phyloP scores from a whole-genome alignment of 2,888 invertebrate species.

The Rhamphomyia laevipes region DNA sequence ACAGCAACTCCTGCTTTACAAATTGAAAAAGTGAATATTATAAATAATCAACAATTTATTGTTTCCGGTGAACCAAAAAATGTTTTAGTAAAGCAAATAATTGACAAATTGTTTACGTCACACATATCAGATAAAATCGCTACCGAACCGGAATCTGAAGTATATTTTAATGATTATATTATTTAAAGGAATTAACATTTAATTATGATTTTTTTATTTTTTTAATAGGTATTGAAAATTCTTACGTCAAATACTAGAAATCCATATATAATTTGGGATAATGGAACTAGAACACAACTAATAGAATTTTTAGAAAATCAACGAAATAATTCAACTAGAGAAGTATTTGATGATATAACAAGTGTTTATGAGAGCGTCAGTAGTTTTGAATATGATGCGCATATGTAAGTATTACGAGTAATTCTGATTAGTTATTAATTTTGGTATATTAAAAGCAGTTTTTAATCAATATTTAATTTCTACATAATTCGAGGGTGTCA shows the following conservation, averaged over 20 bases:
- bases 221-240: conserved; percentile 70
- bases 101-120: conserved; percentile 69
- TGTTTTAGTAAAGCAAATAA: conserved; percentile 48
- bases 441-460: no score
- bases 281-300: conserved; percentile 87
- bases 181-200: neutral
- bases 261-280: conserved; percentile 97
- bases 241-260: conserved; percentile 93
- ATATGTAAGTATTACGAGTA: conserved; percentile 27
- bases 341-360: conserved; percentile 33
- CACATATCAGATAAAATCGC: conserved; percentile 70
- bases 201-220: neutral
- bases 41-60: conserved; percentile 24
- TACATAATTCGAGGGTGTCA: no score
- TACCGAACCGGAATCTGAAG: conserved; percentile 64
- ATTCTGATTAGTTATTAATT: neutral
- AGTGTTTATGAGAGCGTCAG: conserved; percentile 29
- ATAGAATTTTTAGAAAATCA: conserved; percentile 73
- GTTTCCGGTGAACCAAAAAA: conserved; percentile 39
- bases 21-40: conserved; percentile 20
- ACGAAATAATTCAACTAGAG: conserved; percentile 36
- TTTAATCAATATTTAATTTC: no score
- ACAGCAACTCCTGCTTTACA: conserved; percentile 23
- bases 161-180: conserved; percentile 27
- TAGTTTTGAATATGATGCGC: conserved; percentile 34